phyloP scores from a whole-genome alignment of 2,113 vertebrate genomes.

The Heterotis niloticus region DNA sequence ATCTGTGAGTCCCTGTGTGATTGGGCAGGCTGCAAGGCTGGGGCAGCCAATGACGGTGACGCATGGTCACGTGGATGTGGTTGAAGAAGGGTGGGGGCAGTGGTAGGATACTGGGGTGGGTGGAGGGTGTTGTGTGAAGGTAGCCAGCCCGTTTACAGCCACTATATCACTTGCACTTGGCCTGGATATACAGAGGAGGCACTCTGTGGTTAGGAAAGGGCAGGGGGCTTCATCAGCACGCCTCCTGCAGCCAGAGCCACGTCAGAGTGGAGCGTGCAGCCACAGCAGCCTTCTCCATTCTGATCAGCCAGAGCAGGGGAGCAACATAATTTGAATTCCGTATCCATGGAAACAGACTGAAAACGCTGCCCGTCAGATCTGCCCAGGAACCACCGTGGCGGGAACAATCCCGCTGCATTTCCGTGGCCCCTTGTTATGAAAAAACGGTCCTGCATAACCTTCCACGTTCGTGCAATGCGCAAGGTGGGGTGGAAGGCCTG shows the following conservation, averaged over 20 bases:
- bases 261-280: constrained; percentile 45
- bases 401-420: background rate
- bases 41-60: constrained; percentile 74
- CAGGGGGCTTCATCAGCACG: constrained; percentile 30
- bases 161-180: constrained; percentile 54
- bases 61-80: constrained; percentile 60
- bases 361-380: constrained; percentile 80
- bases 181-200: constrained; percentile 47
- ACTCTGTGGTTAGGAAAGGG: constrained; percentile 27
- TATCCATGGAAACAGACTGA: constrained; percentile 95
- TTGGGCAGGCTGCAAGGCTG: constrained; percentile 70
- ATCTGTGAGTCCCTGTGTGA: constrained; percentile 67
- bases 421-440: background rate
- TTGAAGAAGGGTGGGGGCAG: constrained; percentile 31
- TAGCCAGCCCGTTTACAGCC: constrained; percentile 37
- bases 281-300: constrained; percentile 68
- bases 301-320: constrained; percentile 55
- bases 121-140: constrained; percentile 48
- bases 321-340: constrained; percentile 84
- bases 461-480: constrained; percentile 29
- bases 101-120: constrained; percentile 37
- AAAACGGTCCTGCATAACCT: background rate
- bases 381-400: constrained; percentile 76
- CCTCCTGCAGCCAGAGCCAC: background rate
- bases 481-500: constrained; percentile 9